Conservation (phyloP, 1,140 invertebrate species). For the Bombus sibiricus region DNA sequence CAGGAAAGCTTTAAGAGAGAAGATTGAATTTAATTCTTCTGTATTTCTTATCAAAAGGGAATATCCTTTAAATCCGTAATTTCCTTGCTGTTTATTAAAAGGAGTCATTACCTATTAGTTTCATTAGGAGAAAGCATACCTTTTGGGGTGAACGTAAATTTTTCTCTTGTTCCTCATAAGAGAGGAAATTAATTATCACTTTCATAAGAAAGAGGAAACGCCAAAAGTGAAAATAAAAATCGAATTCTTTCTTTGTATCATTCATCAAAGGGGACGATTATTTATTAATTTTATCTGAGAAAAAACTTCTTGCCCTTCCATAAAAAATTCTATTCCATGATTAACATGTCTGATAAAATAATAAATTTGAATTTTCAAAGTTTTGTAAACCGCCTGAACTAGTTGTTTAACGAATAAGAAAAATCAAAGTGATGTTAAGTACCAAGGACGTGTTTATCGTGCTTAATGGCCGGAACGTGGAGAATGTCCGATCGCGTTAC, state of each 20-base stretch:
- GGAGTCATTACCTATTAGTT: not conserved
- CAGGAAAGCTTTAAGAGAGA: not conserved
- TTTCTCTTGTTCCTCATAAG: not conserved
- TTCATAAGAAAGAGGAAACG: not conserved
- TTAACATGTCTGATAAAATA: not conserved
- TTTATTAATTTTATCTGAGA: too few species aligned
- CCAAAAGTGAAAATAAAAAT: not conserved
- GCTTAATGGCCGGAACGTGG: not conserved
- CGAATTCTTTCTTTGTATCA: too few species aligned
- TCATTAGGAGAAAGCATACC: not conserved
- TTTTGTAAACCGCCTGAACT: not conserved
- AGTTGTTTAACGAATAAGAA: not conserved
- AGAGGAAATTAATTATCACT: not conserved
- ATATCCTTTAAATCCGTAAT: fast-evolving
- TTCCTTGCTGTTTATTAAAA: not conserved
- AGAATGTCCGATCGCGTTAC: not conserved
- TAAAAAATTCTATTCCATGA: too few species aligned
- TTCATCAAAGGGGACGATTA: not conserved
- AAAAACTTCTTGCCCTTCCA: fast-evolving
- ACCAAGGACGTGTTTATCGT: too few species aligned
- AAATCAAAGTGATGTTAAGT: not conserved
- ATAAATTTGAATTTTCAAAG: too few species aligned
- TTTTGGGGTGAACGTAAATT: not conserved
- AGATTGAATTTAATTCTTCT: not conserved
- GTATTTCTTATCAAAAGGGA: not conserved